A percentile compares a stretch with the other conserved stretches of the same genome.
These are phyloP conservation scores for Bilobella aurantiaca DNA, from an alignment of 1,140 invertebrate genomes.

Conservation along the genomic window DNA sequence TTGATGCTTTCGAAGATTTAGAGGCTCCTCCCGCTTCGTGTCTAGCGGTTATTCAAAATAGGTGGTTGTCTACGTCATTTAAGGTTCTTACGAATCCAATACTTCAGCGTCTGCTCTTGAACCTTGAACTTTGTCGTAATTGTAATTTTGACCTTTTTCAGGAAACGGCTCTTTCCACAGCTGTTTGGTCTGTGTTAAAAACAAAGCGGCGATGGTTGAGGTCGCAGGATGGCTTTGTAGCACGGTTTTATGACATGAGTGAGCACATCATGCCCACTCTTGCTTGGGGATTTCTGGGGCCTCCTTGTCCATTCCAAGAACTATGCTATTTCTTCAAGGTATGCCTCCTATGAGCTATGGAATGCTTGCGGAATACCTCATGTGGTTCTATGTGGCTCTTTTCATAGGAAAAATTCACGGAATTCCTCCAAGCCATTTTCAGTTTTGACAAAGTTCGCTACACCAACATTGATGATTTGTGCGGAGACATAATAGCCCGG, in stretches of 20 bases:
- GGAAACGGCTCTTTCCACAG: constrained; percentile 69
- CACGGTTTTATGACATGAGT: constrained; percentile 89
- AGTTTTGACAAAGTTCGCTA: constrained; percentile 83
- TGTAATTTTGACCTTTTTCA: constrained; percentile 8
- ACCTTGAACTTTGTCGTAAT: no score
- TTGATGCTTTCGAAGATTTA: constrained; percentile 95
- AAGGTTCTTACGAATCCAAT: constrained; percentile 47
- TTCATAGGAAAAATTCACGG: constrained; percentile 67
- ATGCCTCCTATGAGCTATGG: not conserved
- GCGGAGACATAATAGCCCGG: constrained; percentile 60
- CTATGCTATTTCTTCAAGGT: constrained; percentile 78
- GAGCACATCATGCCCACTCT: constrained; percentile 88
- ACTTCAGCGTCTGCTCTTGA: not conserved
- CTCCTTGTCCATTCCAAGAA: constrained; percentile 70
- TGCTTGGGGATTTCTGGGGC: constrained; percentile 93
- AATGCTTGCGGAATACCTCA: not conserved
- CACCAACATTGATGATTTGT: constrained; percentile 73
- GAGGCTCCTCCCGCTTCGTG: no score
- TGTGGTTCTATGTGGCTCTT: not conserved
- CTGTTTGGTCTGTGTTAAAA: constrained; percentile 91
- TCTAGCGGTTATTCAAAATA: no score
- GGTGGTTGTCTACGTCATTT: constrained; percentile 90
- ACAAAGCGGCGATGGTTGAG: constrained; percentile 83
- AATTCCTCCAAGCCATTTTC: constrained; percentile 81
- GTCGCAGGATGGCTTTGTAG: constrained; percentile 84